Percentiles rank a stretch among this genome's conserved stretches.
These are phyloP conservation scores for Orchestes rusci DNA, from an alignment of 2,888 invertebrate genomes.

Conservation along the genomic window DNA sequence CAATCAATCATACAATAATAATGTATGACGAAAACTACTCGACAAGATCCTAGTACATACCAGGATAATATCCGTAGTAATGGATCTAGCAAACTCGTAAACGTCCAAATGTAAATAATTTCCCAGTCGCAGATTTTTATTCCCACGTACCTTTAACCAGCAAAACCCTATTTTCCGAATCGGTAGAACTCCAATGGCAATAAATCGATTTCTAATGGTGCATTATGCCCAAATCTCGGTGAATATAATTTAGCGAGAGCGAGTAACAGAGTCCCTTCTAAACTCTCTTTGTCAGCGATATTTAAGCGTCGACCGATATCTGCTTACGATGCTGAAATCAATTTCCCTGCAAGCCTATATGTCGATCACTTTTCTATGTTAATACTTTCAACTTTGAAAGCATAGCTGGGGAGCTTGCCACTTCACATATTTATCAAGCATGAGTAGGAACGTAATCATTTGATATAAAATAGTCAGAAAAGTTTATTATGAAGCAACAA, in stretches of 20 bases:
- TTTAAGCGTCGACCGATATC: constrained; percentile 17
- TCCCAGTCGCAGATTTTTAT: constrained; percentile 2
- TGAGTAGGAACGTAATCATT: too few species aligned
- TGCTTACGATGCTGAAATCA: constrained; percentile 18
- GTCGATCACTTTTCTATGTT: too few species aligned
- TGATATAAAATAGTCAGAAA: too few species aligned
- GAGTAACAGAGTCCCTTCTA: constrained; percentile 18
- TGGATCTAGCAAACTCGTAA: too few species aligned
- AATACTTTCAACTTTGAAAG: too few species aligned
- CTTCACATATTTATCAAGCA: too few species aligned
- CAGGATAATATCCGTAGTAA: too few species aligned
- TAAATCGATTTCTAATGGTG: constrained; percentile 23
- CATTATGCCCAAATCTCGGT: constrained; percentile 21
- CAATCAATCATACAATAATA: too few species aligned
- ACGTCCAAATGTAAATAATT: constrained; percentile 8
- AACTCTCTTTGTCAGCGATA: constrained; percentile 22
- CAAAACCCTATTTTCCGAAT: constrained; percentile 18
- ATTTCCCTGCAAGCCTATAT: too few species aligned
- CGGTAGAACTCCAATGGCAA: constrained; percentile 13
- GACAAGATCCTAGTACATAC: constrained; percentile 1
- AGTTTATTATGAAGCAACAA: too few species aligned
- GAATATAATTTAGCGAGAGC: constrained; percentile 21
- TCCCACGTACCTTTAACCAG: constrained; percentile 11
- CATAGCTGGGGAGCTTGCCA: too few species aligned
- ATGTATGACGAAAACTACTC: constrained; percentile 3